Conservation (phyloP, 2,888 invertebrate genomes). For the Cheilosia scutellata region DNA sequence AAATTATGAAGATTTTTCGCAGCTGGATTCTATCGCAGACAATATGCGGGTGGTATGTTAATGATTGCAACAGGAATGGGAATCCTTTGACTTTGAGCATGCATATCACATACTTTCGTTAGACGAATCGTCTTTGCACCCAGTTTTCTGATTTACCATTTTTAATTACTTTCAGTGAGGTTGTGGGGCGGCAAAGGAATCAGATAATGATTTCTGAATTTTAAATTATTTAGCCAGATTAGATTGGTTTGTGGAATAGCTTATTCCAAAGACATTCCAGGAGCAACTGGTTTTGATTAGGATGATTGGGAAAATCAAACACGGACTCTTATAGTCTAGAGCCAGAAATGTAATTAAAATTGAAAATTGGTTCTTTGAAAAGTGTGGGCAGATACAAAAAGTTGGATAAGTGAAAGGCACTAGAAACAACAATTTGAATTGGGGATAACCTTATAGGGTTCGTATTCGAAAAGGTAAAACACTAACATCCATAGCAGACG, state of each 20-base stretch:
- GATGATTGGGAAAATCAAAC: background rate
- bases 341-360: too few relatives aligned
- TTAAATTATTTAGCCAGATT: constrained; percentile 13
- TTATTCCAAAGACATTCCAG: constrained; percentile 12
- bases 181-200: background rate
- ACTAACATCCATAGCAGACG: too few relatives aligned
- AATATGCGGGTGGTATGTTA: background rate
- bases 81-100: constrained; percentile 6
- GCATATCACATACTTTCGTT: background rate
- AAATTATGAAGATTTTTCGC: background rate
- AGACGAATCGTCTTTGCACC: too few relatives aligned
- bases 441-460: too few relatives aligned
- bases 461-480: too few relatives aligned
- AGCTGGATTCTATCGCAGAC: background rate
- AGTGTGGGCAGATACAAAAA: too few relatives aligned
- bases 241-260: background rate
- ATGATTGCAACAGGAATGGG: background rate
- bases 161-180: constrained; percentile 1
- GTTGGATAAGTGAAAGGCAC: too few relatives aligned
- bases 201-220: background rate
- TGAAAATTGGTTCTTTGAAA: too few relatives aligned
- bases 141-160: constrained; percentile 4
- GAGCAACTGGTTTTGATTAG: background rate
- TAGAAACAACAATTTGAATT: too few relatives aligned
- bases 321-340: too few relatives aligned